Conservation (phyloP, 2,888 invertebrate species). For the Catocala nupta region DNA sequence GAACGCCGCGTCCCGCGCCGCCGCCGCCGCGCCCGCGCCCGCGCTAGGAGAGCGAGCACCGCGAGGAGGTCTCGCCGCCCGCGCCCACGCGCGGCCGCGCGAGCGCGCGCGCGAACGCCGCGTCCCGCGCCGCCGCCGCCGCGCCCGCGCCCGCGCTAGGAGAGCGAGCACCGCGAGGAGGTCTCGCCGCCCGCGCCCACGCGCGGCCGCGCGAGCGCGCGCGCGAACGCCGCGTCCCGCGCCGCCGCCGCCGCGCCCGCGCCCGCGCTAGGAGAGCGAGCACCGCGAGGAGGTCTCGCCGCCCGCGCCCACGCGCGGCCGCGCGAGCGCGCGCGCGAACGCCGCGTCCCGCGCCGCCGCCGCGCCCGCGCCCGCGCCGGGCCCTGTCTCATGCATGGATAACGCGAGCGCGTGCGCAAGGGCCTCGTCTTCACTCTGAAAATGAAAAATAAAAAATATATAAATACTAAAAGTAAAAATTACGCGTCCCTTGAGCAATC, state of each 20-base stretch:
- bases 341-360: constrained; percentile 75
- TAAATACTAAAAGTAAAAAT: too few species aligned
- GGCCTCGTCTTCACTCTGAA: constrained; percentile 95
- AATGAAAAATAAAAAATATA: too few species aligned
- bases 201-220: constrained; percentile 89
- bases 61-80: constrained; percentile 77
- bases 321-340: constrained; percentile 83
- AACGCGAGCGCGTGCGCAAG: constrained; percentile 94
- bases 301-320: constrained; percentile 79
- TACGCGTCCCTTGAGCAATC: too few species aligned
- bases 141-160: constrained; percentile 82
- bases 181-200: constrained; percentile 55
- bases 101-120: constrained; percentile 85
- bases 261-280: constrained; percentile 69
- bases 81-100: constrained; percentile 76
- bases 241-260: constrained; percentile 60
- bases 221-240: constrained; percentile 83
- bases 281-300: constrained; percentile 78
- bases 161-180: constrained; percentile 77
- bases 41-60: constrained; percentile 74
- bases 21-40: constrained; percentile 59
- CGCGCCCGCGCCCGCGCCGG: constrained; percentile 47
- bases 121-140: constrained; percentile 77
- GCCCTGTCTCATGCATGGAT: constrained; percentile 87
- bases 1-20: constrained; percentile 79